Evolutionary conservation across 2,113 vertebrate genomes (phyloP).

Genomic region (Struthio camelus): DNA sequence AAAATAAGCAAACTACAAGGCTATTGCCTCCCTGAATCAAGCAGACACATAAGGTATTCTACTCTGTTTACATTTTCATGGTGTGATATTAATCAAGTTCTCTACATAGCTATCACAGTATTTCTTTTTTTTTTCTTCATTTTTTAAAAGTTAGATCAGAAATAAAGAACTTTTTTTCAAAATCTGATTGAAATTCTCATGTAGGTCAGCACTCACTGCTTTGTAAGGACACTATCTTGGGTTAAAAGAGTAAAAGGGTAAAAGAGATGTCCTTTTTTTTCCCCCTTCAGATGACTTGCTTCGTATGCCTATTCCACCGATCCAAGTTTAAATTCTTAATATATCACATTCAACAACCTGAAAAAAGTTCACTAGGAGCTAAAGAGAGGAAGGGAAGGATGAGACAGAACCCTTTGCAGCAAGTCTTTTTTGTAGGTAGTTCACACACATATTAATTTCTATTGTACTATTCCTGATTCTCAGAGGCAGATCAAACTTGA

Average conservation of each 20-base stretch:
- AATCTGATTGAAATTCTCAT: not conserved
- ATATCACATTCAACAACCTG: not conserved
- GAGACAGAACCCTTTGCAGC: not conserved
- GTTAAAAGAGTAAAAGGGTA: not conserved
- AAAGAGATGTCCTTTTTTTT: not conserved
- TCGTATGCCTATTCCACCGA: not conserved
- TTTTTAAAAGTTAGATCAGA: not conserved
- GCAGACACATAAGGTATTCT: not conserved
- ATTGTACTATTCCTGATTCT: constrained; percentile 9
- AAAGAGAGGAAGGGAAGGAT: not conserved
- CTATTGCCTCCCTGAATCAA: constrained; percentile 7
- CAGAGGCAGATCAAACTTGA: constrained; percentile 43
- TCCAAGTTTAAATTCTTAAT: constrained; percentile 13
- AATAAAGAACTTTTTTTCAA: not conserved
- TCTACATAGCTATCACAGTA: not conserved
- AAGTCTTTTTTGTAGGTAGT: constrained; percentile 15
- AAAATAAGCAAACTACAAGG: constrained; percentile 49
- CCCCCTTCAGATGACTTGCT: not conserved
- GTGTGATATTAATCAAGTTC: constrained; percentile 31
- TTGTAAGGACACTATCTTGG: not conserved
- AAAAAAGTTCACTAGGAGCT: constrained; percentile 7
- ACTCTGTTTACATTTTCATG: not conserved
- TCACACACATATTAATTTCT: constrained; percentile 35
- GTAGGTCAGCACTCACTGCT: not conserved
- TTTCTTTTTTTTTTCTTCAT: not conserved